Percentiles rank a stretch among this genome's conserved stretches.
phyloP scores from a whole-genome alignment of 1,140 invertebrate species.

The Mactra quadrangularis region DNA sequence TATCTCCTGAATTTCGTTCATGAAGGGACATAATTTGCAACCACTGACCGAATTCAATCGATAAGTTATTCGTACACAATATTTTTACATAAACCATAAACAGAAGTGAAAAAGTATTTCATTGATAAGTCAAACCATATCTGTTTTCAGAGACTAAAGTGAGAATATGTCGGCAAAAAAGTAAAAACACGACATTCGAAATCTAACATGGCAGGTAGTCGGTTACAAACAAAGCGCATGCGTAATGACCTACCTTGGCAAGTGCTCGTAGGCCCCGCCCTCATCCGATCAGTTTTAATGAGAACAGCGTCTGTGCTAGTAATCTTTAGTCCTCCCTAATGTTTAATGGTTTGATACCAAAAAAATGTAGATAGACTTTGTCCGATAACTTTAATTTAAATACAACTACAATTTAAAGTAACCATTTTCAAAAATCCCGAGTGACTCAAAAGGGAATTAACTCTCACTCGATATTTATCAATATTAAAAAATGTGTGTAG shows the following conservation, averaged over 20 bases:
- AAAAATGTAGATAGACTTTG: too few relatives aligned
- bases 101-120: neutral
- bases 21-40: conserved; percentile 28
- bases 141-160: neutral
- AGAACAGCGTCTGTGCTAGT: too few relatives aligned
- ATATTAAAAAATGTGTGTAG: too few relatives aligned
- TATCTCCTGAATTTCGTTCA: neutral
- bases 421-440: too few relatives aligned
- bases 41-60: neutral
- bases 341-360: too few relatives aligned
- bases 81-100: neutral
- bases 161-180: neutral
- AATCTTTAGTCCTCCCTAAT: too few relatives aligned
- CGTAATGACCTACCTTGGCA: conserved; percentile 51
- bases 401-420: too few relatives aligned
- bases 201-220: conserved; percentile 59
- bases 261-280: conserved; percentile 48
- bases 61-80: neutral
- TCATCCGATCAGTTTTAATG: neutral
- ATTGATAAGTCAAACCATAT: neutral
- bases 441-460: too few relatives aligned
- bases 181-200: conserved; percentile 30
- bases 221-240: conserved; percentile 29
- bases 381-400: too few relatives aligned
- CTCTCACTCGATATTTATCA: too few relatives aligned